Conservation (phyloP, 2,888 invertebrate genomes). For the Dasysyrphus albostriatus region DNA sequence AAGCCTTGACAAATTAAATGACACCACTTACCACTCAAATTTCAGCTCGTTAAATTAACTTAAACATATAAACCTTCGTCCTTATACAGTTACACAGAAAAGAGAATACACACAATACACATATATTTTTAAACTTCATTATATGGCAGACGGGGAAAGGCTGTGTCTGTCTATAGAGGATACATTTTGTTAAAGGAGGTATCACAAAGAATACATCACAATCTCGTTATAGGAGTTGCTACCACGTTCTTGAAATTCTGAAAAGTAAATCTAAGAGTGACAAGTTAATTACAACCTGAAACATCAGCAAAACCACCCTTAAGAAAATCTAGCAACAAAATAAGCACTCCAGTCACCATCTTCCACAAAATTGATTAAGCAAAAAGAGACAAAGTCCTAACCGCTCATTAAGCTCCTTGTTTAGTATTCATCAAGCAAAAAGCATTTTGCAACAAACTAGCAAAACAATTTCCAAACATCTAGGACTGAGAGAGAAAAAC, state of each 20-base stretch:
- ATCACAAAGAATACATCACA: not conserved
- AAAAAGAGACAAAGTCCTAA: conserved; percentile 9
- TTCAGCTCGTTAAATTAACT: not conserved
- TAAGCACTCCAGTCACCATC: not conserved
- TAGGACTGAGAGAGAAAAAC: not conserved
- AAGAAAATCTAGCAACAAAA: conserved; percentile 3
- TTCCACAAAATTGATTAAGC: not conserved
- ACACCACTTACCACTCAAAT: not conserved
- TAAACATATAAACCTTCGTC: not conserved
- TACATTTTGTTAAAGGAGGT: not conserved
- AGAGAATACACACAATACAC: no score
- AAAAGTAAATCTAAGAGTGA: conserved; percentile 26
- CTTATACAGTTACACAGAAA: not conserved
- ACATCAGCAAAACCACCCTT: not conserved
- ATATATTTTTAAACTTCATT: not conserved
- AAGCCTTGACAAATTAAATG: not conserved
- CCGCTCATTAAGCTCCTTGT: conserved; percentile 21
- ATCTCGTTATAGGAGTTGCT: not conserved
- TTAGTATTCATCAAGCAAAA: conserved; percentile 13
- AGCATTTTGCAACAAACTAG: not conserved
- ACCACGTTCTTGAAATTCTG: conserved; percentile 15
- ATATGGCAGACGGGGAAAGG: not conserved
- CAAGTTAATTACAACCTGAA: conserved; percentile 43
- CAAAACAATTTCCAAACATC: not conserved
- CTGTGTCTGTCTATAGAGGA: not conserved